phyloP scores from a whole-genome alignment of 2,888 invertebrate genomes.

The Habroteleia sp. region DNA sequence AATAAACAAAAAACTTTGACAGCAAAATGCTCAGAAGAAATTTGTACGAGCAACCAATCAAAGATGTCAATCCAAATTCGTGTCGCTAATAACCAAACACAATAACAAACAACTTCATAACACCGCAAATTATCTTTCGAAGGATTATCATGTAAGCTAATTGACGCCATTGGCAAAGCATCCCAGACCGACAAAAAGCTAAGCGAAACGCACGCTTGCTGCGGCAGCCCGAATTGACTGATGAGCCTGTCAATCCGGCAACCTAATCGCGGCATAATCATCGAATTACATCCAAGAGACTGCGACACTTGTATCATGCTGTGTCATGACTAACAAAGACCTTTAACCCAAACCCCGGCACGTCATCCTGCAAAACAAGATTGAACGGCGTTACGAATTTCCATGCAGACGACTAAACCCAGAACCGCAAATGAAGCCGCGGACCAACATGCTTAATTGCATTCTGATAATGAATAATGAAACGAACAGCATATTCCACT shows the following conservation, averaged over 20 bases:
- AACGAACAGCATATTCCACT: conserved; percentile 1
- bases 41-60: neutral
- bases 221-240: conserved; percentile 17
- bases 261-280: conserved; percentile 36
- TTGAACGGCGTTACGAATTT: conserved; percentile 25
- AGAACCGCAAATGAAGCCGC: conserved; percentile 1
- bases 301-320: conserved; percentile 30
- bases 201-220: conserved; percentile 10
- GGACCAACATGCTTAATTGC: conserved; percentile 4
- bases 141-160: conserved; percentile 19
- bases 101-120: conserved; percentile 16
- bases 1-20: too few relatives aligned
- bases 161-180: conserved; percentile 9
- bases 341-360: conserved; percentile 6
- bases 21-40: too few relatives aligned
- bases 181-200: conserved; percentile 2
- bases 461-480: conserved; percentile 15
- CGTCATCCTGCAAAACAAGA: conserved; percentile 15
- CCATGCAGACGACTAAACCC: conserved; percentile 5
- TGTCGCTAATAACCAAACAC: conserved; percentile 7
- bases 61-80: neutral
- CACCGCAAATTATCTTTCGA: conserved; percentile 10
- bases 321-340: conserved; percentile 16
- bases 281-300: conserved; percentile 19
- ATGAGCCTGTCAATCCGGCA: conserved; percentile 31